phyloP scores from a whole-genome alignment of 2,888 invertebrate species.

The Megaustenia siamemsis region DNA sequence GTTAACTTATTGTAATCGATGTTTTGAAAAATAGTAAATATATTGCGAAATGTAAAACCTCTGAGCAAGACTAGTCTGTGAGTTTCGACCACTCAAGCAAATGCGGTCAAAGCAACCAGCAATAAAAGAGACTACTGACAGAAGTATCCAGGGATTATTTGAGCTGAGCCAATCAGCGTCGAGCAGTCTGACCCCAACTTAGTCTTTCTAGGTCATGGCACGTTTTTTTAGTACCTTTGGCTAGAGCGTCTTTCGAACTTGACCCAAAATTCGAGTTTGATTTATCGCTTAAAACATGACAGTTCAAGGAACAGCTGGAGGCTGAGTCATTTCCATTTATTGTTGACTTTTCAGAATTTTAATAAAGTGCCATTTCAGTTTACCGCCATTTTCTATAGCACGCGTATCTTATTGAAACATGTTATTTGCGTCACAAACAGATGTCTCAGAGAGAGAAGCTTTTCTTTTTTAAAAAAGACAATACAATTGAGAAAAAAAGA shows the following conservation, averaged over 20 bases:
- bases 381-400: background rate
- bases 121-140: background rate
- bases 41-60: too few relatives aligned
- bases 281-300: background rate
- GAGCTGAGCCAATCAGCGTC: constrained; percentile 11
- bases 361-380: background rate
- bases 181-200: constrained; percentile 7
- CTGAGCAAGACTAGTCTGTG: constrained; percentile 6
- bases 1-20: too few relatives aligned
- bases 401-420: too few relatives aligned
- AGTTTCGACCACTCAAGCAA: background rate
- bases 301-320: constrained; percentile 20
- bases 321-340: background rate
- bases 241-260: background rate
- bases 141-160: background rate
- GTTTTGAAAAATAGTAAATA: too few relatives aligned
- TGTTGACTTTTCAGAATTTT: background rate
- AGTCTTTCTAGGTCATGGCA: constrained; percentile 18
- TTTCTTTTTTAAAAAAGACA: too few relatives aligned
- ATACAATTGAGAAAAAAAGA: too few relatives aligned
- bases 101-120: constrained; percentile 23
- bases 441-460: too few relatives aligned
- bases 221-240: background rate
- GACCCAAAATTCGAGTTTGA: constrained; percentile 18
- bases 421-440: too few relatives aligned